Evolutionary conservation across 2,888 invertebrate species (phyloP).

Genomic region (Zootermopsis nevadensis): DNA sequence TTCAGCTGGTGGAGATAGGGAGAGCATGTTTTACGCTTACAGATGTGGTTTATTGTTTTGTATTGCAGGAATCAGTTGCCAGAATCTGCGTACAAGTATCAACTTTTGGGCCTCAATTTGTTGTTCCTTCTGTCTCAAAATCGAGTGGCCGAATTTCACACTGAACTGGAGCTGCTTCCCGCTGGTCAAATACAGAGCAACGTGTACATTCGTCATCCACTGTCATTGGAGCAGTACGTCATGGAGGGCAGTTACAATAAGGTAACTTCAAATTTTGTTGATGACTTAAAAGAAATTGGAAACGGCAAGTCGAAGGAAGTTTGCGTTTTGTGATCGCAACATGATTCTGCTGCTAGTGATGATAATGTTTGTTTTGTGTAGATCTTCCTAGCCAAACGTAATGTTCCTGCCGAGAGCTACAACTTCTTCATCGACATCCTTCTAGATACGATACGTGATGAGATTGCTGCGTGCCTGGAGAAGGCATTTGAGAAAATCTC

Average conservation of each 20-base stretch:
- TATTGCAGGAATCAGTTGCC: conserved; percentile 78
- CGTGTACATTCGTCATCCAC: conserved; percentile 92
- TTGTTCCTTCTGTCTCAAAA: conserved; percentile 94
- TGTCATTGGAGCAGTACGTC: conserved; percentile 96
- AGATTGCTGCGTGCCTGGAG: conserved; percentile 96
- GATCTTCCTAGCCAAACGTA: conserved; percentile 92
- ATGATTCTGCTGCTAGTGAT: too few relatives aligned
- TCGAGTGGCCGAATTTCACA: conserved; percentile 98
- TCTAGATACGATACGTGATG: conserved; percentile 93
- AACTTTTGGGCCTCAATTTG: conserved; percentile 93
- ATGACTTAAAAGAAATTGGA: too few relatives aligned
- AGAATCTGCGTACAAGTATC: conserved; percentile 94
- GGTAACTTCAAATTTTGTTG: conserved; percentile 62
- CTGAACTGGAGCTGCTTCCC: conserved; percentile 93
- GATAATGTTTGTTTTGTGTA: conserved; percentile 57
- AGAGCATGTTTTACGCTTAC: too few relatives aligned
- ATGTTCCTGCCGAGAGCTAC: conserved; percentile 96
- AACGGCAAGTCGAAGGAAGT: too few relatives aligned
- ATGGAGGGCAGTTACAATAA: conserved; percentile 99
- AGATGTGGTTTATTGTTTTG: background rate
- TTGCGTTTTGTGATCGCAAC: too few relatives aligned
- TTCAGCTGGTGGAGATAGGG: too few relatives aligned
- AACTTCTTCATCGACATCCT: conserved; percentile 97
- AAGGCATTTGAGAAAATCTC: conserved; percentile 94
- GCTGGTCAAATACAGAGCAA: conserved; percentile 92